Evolutionary conservation across 2,888 invertebrate genomes (phyloP).

Genomic region (Trachelus tabidus): DNA sequence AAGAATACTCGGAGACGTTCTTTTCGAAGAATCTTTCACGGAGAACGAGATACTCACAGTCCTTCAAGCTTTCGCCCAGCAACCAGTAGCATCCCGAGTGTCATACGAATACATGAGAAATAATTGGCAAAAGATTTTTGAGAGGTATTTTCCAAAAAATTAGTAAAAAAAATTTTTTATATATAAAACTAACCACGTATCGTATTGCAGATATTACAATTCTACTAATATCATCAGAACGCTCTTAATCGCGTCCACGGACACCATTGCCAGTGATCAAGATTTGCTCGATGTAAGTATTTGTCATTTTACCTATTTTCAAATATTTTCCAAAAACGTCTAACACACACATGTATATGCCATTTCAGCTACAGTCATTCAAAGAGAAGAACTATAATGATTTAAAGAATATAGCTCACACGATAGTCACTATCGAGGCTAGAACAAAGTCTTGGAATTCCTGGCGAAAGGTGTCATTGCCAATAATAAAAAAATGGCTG

Average conservation of each 20-base stretch:
- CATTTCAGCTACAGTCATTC: slow-evolving; percentile 50
- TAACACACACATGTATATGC: background rate
- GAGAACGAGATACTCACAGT: slow-evolving; percentile 46
- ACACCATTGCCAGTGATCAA: slow-evolving; percentile 45
- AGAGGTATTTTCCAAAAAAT: background rate
- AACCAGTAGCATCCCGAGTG: slow-evolving; percentile 52
- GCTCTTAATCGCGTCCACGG: slow-evolving; percentile 47
- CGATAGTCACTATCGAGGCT: slow-evolving; percentile 49
- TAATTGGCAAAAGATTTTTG: slow-evolving; percentile 48
- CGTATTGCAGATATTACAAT: slow-evolving; percentile 39
- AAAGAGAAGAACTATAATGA: slow-evolving; percentile 47
- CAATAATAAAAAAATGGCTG: slow-evolving; percentile 36
- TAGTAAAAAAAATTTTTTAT: background rate
- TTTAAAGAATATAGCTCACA: slow-evolving; percentile 46
- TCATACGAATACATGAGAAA: slow-evolving; percentile 49
- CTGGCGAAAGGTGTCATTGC: slow-evolving; percentile 45
- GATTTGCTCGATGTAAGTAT: slow-evolving; percentile 52
- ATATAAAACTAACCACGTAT: background rate
- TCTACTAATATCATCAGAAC: slow-evolving; percentile 47
- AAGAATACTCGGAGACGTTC: slow-evolving; percentile 50
- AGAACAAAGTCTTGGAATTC: slow-evolving; percentile 48
- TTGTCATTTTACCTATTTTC: background rate
- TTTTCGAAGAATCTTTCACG: slow-evolving; percentile 41
- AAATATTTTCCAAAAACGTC: background rate
- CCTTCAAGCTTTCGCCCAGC: slow-evolving; percentile 46